Base-by-base conservation (phyloP, 2,113 vertebrate species). In the Anthoscopus minutus region DNA sequence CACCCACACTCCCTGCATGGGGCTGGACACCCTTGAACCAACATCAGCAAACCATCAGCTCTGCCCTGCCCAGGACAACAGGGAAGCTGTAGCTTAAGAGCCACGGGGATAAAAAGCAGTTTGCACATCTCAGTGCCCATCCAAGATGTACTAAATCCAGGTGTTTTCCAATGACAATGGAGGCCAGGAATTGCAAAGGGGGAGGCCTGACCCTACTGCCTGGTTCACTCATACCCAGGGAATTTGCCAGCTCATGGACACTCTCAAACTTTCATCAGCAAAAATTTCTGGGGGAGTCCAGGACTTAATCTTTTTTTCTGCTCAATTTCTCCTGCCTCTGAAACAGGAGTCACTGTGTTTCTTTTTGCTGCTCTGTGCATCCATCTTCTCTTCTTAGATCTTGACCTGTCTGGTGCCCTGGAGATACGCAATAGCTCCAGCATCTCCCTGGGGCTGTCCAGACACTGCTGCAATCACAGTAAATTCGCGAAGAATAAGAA, bases 311-410 rank as follows among this genome's bases (percentile, higher is more conserved):
- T 93, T 83, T 77, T 51, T 90, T 93, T 90, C 95, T 94, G 82
- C 86, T 95, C 71, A 71, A 88, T 95, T 96, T 96, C 71, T 93
- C 24, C n/a, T 82, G 58, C 50, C 47, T 90, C 54, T 81, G 90
- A 90, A 86, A 83, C 0, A 22, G 58, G 71, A 92, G 37, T 83
- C 50, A 57, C 21, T 83, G 58, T 80, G 50, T 82, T 89, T 83
- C 71, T 80, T 92, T 93, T 77, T 82, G 42, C 71, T 77, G 33
- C 33, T 11, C 60, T 62, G 71, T 73, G 86, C 82, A 96, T 94
- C 71, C 82, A 81, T 96, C 95, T 96, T 95, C 79, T 77, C 95
- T 92, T 89, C 74, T 96, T 94, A 94, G 42, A 88, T 93, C 30
- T 82, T 95, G 95, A 94, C 76, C 85, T 37, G 54, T 40, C 74